Evolutionary conservation across 2,888 invertebrate genomes (phyloP).

Genomic region (Hypomecis punctinalis): DNA sequence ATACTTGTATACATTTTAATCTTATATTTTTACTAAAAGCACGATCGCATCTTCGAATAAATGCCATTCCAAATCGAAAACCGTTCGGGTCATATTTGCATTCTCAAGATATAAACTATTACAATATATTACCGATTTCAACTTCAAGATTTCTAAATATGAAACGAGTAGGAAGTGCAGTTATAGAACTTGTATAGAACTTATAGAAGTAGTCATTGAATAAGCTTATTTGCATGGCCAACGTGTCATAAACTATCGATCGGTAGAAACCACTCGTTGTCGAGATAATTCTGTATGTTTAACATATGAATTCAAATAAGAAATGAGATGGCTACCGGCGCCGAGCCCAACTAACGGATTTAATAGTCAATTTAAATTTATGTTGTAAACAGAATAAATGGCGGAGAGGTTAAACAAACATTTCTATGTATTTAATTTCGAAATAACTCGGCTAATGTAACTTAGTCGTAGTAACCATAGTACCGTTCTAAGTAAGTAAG

Average conservation of each 20-base stretch:
- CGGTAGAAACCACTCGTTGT: slow-evolving; percentile 12
- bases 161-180: slow-evolving; percentile 23
- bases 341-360: slow-evolving; percentile 21
- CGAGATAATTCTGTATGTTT: slow-evolving; percentile 28
- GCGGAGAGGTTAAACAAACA: slow-evolving; percentile 27
- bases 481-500: not conserved
- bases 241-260: slow-evolving; percentile 23
- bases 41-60: slow-evolving; percentile 12
- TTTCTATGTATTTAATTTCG: slow-evolving; percentile 31
- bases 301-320: slow-evolving; percentile 24
- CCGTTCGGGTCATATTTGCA: slow-evolving; percentile 29
- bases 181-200: slow-evolving; percentile 17
- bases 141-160: slow-evolving; percentile 33
- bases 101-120: slow-evolving; percentile 22
- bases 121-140: slow-evolving; percentile 27
- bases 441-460: slow-evolving; percentile 24
- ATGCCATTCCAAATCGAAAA: slow-evolving; percentile 16
- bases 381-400: slow-evolving; percentile 27
- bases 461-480: not conserved
- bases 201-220: slow-evolving; percentile 27
- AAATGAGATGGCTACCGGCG: slow-evolving; percentile 20
- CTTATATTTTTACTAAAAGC: not conserved
- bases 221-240: slow-evolving; percentile 27
- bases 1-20: too few species aligned
- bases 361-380: slow-evolving; percentile 27